Percentiles rank a stretch among this genome's conserved stretches.
Evolutionary conservation across 2,888 invertebrate species (phyloP).

Genomic region (Cartodere bifasciata): DNA sequence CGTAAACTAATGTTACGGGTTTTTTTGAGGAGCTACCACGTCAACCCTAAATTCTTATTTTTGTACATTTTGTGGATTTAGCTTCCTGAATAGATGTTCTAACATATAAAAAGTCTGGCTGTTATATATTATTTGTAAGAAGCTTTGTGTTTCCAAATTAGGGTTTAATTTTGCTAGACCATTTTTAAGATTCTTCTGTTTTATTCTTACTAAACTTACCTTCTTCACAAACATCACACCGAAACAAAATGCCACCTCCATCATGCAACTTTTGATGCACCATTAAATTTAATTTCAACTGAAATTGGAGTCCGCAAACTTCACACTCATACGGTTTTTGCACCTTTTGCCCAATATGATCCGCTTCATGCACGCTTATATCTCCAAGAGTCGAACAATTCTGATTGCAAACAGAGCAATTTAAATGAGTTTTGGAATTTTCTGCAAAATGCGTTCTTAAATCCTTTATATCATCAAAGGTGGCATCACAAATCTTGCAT

Average conservation of each 20-base stretch:
- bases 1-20: too few relatives aligned
- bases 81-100: too few relatives aligned
- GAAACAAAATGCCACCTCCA: slow-evolving; percentile 5
- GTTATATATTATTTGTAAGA: too few relatives aligned
- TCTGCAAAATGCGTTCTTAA: slow-evolving; percentile 8
- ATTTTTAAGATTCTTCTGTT: too few relatives aligned
- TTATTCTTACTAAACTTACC: too few relatives aligned
- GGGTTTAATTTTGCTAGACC: too few relatives aligned
- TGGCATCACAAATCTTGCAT: too few relatives aligned
- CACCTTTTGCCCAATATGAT: slow-evolving; percentile 2
- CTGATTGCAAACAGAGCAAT: slow-evolving; percentile 7
- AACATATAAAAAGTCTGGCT: too few relatives aligned
- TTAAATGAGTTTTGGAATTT: slow-evolving; percentile 9
- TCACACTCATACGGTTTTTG: slow-evolving; percentile 9
- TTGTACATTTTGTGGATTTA: too few relatives aligned
- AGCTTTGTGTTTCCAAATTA: too few relatives aligned
- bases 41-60: too few relatives aligned
- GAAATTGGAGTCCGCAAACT: slow-evolving; percentile 7
- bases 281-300: slow-evolving; percentile 6
- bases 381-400: not conserved
- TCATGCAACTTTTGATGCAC: slow-evolving; percentile 8
- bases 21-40: too few relatives aligned
- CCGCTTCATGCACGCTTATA: slow-evolving; percentile 3
- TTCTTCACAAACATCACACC: slow-evolving; percentile 8
- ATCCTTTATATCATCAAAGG: slow-evolving; percentile 6